Evolutionary conservation across 2,797 vertebrate genomes (phyloP), one percentile per base, ranked within the genome.

Genomic region (Gouania willdenowi): DNA sequence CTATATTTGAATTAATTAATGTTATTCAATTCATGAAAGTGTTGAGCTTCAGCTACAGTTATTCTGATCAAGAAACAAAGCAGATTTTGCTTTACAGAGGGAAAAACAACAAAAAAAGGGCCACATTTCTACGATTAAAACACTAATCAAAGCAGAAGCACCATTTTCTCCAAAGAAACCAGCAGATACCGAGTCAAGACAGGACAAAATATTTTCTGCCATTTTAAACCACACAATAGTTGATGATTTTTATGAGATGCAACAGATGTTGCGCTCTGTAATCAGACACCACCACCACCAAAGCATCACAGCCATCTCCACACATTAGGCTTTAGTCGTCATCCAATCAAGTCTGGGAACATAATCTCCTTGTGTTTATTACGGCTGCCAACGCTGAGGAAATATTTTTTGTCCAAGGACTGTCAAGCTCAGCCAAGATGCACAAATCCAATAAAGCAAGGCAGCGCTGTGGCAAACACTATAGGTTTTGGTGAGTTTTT

Each of bases 291-390:
- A 24, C 8, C 10, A 34, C 14, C 38, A 22, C 41, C n/a, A n/a
- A n/a, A 25, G 37, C 37, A 58, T 50, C 47, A 26, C 47, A 50
- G 33, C 26, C 41, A 32, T 42, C 49, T 35, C 26, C 38, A 13
- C 32, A 66, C 36, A 57, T 71, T 59, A 52, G 37, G 61, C 65
- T 43, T 20, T 55, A 67, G 68, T 71, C 72, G 61, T 71, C 68
- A 55, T 58, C 60, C 57, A 65, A 63, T 71, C 62, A 67, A 34
- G 55, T 45, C 36, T 50, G 38, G 41, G 41, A 60, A 38, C 38
- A 40, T 64, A 51, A 68, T 65, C 67, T 33, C 27, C 29, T 26
- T 17, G 26, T 59, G 54, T 74, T 73, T 58, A 66, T 66, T 58
- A 27, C 41, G 46, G 60, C 30, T 28, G 41, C 30, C n/a, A 31